These are phyloP conservation scores for Drosophila serrata DNA, from an alignment of 1,140 invertebrate genomes.

Conservation along the genomic window DNA sequence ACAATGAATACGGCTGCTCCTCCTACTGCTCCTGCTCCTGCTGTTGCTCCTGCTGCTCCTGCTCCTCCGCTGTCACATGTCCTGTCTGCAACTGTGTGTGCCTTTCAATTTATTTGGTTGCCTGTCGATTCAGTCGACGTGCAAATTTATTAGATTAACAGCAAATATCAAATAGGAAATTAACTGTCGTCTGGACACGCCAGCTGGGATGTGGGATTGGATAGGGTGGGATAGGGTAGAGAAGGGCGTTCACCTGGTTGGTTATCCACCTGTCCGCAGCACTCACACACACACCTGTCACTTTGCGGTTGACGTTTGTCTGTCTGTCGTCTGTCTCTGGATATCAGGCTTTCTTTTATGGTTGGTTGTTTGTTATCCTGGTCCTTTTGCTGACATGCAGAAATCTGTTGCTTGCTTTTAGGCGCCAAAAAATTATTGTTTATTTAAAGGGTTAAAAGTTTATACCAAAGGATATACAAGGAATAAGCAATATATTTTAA, in stretches of 20 bases:
- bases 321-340: constrained; percentile 7
- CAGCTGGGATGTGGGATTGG: neutral
- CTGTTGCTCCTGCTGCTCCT: constrained; percentile 16
- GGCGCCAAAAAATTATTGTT: neutral
- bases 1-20: constrained; percentile 17
- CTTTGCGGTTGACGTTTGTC: constrained; percentile 23
- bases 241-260: constrained; percentile 9
- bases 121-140: constrained; percentile 59
- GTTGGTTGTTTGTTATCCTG: neutral
- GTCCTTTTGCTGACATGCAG: constrained; percentile 13
- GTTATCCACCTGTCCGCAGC: constrained; percentile 25
- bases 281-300: constrained; percentile 27
- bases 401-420: constrained; percentile 10
- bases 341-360: neutral
- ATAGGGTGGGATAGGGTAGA: neutral
- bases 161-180: constrained; percentile 83
- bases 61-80: neutral
- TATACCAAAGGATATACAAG: too few species aligned
- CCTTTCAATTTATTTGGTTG: constrained; percentile 46
- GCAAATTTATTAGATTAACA: constrained; percentile 82
- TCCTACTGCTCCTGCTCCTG: neutral
- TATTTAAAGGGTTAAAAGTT: neutral
- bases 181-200: constrained; percentile 76
- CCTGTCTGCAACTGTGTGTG: constrained; percentile 27
- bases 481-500: too few species aligned